phyloP scores from a whole-genome alignment of 1,140 invertebrate species.

The Cepaea nemoralis region DNA sequence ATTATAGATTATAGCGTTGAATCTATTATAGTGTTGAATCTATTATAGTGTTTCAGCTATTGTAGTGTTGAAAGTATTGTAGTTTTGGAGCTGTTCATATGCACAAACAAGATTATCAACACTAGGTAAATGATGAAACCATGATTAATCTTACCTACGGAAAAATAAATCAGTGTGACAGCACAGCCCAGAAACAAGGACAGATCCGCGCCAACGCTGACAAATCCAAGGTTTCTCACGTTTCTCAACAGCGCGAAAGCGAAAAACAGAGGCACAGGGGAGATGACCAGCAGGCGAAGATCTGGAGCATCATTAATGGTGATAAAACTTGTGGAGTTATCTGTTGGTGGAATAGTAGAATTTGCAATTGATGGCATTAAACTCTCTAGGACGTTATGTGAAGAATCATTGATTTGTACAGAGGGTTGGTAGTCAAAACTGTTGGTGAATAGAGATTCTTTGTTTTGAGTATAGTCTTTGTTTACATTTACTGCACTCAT shows the following conservation, averaged over 20 bases:
- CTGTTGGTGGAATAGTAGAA: background rate
- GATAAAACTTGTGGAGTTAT: background rate
- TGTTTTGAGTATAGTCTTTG: background rate
- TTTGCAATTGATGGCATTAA: background rate
- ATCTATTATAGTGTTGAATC: too few relatives aligned
- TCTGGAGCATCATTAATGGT: conserved; percentile 41
- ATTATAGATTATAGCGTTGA: too few relatives aligned
- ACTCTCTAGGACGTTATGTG: background rate
- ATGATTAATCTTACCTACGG: conserved; percentile 57
- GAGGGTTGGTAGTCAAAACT: background rate
- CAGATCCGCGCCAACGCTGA: conserved; percentile 64
- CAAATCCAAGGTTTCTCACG: conserved; percentile 59
- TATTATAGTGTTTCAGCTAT: too few relatives aligned
- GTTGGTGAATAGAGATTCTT: background rate
- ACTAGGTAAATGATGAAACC: too few relatives aligned
- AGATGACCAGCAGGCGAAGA: conserved; percentile 58
- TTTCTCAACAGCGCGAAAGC: conserved; percentile 61
- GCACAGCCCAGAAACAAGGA: conserved; percentile 66
- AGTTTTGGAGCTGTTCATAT: too few relatives aligned
- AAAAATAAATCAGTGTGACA: conserved; percentile 57
- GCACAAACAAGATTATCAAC: too few relatives aligned
- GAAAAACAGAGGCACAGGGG: conserved; percentile 64
- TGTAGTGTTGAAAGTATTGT: too few relatives aligned
- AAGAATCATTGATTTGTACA: background rate
- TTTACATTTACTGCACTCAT: background rate